Percentiles rank a stretch among this genome's conserved stretches.
These are phyloP conservation scores for Colaptes auratus DNA, from an alignment of 2,113 vertebrate species.

Conservation along the genomic window DNA sequence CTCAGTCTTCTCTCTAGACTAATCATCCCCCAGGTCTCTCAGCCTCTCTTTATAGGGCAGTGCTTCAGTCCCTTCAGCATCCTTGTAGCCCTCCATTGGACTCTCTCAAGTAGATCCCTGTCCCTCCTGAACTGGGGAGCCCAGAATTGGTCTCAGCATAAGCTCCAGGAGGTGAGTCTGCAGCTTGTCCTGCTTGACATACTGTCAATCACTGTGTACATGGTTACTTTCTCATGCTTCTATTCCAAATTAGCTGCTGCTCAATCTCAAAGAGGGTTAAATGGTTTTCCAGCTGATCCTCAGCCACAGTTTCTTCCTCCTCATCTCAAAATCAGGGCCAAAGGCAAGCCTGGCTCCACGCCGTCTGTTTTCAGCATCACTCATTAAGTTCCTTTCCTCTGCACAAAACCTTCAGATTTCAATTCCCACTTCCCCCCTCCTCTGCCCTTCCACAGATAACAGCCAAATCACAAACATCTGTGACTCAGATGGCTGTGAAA, in stretches of 20 bases:
- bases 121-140: no score
- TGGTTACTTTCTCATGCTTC: not conserved
- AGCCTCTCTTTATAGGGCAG: no score
- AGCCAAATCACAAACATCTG: not conserved
- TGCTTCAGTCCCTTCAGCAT: no score
- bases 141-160: not conserved
- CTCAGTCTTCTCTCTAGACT: no score
- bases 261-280: constrained; percentile 12
- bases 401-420: constrained; percentile 40
- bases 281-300: constrained; percentile 50
- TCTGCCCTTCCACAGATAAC: not conserved
- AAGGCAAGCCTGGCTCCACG: not conserved
- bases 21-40: no score
- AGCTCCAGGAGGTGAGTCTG: not conserved
- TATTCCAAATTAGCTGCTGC: not conserved
- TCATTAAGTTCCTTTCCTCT: constrained; percentile 24
- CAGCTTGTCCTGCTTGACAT: not conserved
- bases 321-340: constrained; percentile 17
- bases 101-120: no score
- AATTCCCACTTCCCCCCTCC: not conserved
- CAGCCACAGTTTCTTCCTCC: constrained; percentile 21
- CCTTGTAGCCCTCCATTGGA: no score
- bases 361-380: not conserved
- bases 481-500: not conserved
- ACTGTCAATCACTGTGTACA: not conserved